Evolutionary conservation across 2,888 invertebrate species (phyloP).

Genomic region (Aphodius granarius): DNA sequence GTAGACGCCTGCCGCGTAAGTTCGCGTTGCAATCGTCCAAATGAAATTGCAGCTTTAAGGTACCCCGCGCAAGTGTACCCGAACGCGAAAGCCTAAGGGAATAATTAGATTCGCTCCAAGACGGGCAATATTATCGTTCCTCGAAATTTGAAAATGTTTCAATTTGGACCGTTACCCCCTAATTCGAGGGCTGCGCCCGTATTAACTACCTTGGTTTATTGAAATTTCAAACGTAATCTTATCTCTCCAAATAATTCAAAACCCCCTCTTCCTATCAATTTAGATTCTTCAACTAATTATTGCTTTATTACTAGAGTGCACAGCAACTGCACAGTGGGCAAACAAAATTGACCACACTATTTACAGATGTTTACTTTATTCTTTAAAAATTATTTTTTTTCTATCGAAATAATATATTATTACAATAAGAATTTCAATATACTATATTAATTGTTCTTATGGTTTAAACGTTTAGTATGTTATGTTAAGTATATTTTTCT

Average conservation of each 20-base stretch:
- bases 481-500: no score
- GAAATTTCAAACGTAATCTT: constrained; percentile 2
- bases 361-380: background rate
- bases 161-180: constrained; percentile 14
- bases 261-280: background rate
- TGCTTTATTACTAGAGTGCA: background rate
- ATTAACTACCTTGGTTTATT: constrained; percentile 8
- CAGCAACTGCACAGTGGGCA: background rate
- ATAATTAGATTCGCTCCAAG: constrained; percentile 21
- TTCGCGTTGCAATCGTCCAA: constrained; percentile 1
- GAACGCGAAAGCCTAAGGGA: constrained; percentile 16
- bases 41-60: constrained; percentile 11
- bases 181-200: background rate
- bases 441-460: no score
- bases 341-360: background rate
- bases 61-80: background rate
- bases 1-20: background rate
- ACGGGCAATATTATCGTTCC: constrained; percentile 12
- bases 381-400: no score
- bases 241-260: background rate
- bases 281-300: background rate
- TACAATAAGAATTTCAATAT: no score
- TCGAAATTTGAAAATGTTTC: constrained; percentile 14
- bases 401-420: no score
- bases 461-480: no score